Evolutionary conservation across 2,888 invertebrate species (phyloP), one percentile per base, ranked within the genome.

Genomic region (Mactromeris polynyma): DNA sequence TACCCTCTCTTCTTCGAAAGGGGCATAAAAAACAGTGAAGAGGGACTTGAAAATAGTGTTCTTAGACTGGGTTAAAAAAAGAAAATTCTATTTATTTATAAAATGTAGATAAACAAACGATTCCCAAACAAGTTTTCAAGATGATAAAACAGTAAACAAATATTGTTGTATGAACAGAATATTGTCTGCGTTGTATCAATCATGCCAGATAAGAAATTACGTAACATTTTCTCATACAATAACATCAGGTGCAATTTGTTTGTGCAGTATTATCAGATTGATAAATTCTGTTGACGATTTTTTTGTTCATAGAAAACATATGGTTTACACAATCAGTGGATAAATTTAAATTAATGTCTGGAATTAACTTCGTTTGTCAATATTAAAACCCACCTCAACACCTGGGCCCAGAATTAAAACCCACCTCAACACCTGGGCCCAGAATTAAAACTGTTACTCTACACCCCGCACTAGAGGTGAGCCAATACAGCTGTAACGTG

Each of bases 161-260:
- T 64, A 64, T 64, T 64, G n/a, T 9, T 64, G 58, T 26, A 0
- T 26, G 58, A 64, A 64, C n/a, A n/a, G 26, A 64, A 64, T n/a
- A 46, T 26, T 64, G 58, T 64, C 58, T 64, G 58, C 58, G 26
- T 64, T 64, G 9, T 26, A 64, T 26, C 58, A 26, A 64, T 64
- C 7, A 9, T 26, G 26, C 58, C 3, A 64, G 58, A 64, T 64
- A 64, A 64, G 26, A 64, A 64, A n/a, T 7, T 26, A 64, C 26
- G 58, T 26, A 64, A 64, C 26, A 64, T 46, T 11, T 64, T 64
- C 58, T 64, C 26, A 64, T 9, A 64, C n/a, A 64, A 26, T 3
- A 2, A 64, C 58, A 64, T n/a, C 58, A 64, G 58, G 26, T 64
- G 58, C 58, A 64, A 64, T n/a, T n/a, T 64, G 58, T 64, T 64